Conservation (phyloP, 2,888 invertebrate species). For the Sarcophaga carnaria region DNA sequence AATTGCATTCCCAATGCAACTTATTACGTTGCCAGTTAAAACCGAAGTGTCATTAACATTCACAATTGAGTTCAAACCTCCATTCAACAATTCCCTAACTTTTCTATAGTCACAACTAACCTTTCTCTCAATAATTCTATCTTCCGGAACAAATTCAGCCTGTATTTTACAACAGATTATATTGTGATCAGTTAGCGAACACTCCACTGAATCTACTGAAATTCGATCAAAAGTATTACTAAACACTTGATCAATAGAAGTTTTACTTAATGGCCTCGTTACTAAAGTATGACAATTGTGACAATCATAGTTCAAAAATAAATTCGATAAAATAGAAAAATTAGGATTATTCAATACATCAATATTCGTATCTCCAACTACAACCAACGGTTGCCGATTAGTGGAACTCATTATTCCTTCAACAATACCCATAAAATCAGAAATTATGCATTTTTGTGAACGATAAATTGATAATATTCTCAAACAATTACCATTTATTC, state of each 20-base stretch:
- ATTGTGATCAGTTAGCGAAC: constrained; percentile 15
- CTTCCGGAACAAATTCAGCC: neutral
- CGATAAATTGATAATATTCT: neutral
- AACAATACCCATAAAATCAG: neutral
- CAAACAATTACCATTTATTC: neutral
- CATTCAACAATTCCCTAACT: neutral
- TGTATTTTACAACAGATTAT: constrained; percentile 17
- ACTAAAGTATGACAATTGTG: no score
- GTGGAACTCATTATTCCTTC: neutral
- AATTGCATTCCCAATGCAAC: neutral
- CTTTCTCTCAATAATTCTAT: no score
- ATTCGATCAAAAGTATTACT: constrained; percentile 13
- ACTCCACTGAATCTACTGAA: constrained; percentile 17
- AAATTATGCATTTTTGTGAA: neutral
- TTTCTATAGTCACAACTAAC: neutral
- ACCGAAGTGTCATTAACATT: neutral
- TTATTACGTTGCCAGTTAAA: no score
- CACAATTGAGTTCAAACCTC: neutral
- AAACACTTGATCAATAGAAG: constrained; percentile 37
- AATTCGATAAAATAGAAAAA: neutral
- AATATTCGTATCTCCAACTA: neutral
- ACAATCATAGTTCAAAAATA: neutral
- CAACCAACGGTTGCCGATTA: neutral
- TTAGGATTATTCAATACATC: neutral
- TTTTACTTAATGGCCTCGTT: constrained; percentile 16